A percentile compares a stretch with the other conserved stretches of the same genome.
These are phyloP conservation scores for Periphyllus acericola DNA, from an alignment of 2,888 invertebrate genomes.

Conservation along the genomic window DNA sequence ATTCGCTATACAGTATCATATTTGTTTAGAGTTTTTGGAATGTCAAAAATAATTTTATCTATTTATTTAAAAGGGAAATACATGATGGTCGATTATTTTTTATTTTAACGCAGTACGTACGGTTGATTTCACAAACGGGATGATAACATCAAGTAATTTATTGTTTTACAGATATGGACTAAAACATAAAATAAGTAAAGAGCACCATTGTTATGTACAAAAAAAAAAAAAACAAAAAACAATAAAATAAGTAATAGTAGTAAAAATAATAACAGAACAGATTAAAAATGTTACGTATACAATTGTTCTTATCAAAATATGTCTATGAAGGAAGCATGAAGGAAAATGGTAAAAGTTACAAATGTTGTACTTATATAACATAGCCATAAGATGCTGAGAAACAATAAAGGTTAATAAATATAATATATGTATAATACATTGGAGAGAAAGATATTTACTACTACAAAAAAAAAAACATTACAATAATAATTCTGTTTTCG, in stretches of 20 bases:
- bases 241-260: constrained; percentile 23
- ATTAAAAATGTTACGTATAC: constrained; percentile 54
- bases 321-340: constrained; percentile 44
- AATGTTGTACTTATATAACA: constrained; percentile 3
- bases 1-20: constrained; percentile 12
- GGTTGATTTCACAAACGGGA: constrained; percentile 1
- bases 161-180: constrained; percentile 18
- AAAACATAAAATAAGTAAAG: constrained; percentile 15
- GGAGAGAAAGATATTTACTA: constrained; percentile 26
- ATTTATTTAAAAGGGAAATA: constrained; percentile 49
- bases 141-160: not conserved
- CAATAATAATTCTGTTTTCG: constrained; percentile 37
- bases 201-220: constrained; percentile 18
- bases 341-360: constrained; percentile 41
- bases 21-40: constrained; percentile 41
- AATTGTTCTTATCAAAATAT: constrained; percentile 31
- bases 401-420: constrained; percentile 30
- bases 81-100: not conserved
- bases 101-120: not conserved
- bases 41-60: constrained; percentile 34
- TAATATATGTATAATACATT: constrained; percentile 37
- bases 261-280: constrained; percentile 44
- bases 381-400: not conserved
- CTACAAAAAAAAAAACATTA: constrained; percentile 5
- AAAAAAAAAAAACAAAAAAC: constrained; percentile 35